Evolutionary conservation across 2,888 invertebrate species (phyloP).

Genomic region (Ceriagrion tenellum): DNA sequence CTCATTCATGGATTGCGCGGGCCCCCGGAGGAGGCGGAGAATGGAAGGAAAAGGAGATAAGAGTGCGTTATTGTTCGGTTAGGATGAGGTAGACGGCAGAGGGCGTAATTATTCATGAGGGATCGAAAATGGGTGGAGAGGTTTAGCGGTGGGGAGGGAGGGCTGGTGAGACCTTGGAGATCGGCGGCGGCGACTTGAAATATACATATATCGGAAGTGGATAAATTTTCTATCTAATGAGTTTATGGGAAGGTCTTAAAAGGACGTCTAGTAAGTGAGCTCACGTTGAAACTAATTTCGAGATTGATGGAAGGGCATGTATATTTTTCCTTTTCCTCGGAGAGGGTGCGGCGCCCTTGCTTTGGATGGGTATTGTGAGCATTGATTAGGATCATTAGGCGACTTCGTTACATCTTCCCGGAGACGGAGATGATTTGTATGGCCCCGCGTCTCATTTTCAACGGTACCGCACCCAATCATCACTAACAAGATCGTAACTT

Average conservation of each 20-base stretch:
- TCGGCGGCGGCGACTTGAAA: conserved; percentile 22
- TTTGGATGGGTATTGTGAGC: conserved; percentile 32
- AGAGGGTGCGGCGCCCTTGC: conserved; percentile 3
- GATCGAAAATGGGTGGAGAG: neutral
- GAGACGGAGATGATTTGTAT: conserved; percentile 56
- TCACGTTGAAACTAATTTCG: conserved; percentile 20
- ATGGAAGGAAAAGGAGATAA: conserved; percentile 23
- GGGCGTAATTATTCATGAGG: conserved; percentile 61
- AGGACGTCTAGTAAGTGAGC: neutral
- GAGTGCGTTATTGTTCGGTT: conserved; percentile 24
- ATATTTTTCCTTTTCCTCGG: neutral
- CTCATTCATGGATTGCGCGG: conserved; percentile 55
- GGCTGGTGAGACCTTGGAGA: neutral
- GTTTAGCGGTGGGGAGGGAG: neutral
- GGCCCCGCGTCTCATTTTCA: conserved; percentile 4
- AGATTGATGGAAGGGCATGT: conserved; percentile 43
- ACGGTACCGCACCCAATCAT: neutral
- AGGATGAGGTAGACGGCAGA: neutral
- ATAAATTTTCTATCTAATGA: conserved; percentile 1
- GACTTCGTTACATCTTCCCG: conserved; percentile 2
- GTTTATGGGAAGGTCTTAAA: neutral
- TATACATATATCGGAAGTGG: conserved; percentile 16
- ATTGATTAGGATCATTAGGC: conserved; percentile 58
- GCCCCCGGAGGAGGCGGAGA: neutral
- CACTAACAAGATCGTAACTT: conserved; percentile 53